phyloP scores from a whole-genome alignment of 2,888 invertebrate genomes.

The Proisotoma minuta region DNA sequence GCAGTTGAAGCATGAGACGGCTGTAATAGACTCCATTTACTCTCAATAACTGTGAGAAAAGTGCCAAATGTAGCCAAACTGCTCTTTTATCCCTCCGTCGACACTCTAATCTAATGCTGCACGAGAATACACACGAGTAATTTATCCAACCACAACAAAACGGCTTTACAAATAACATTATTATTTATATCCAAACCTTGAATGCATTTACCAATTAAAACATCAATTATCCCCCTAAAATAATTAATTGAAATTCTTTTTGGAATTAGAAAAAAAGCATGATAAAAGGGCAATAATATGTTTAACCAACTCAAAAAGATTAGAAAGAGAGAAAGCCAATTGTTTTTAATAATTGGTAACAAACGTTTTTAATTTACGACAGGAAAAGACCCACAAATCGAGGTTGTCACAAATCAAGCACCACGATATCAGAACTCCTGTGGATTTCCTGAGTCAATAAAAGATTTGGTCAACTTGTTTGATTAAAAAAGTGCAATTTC shows the following conservation, averaged over 20 bases:
- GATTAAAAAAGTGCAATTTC: too few relatives aligned
- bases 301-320: constrained; percentile 16
- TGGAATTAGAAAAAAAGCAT: too few relatives aligned
- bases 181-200: too few relatives aligned
- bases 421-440: constrained; percentile 1
- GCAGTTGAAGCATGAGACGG: background rate
- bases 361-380: background rate
- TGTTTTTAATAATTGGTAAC: background rate
- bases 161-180: too few relatives aligned
- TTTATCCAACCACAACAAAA: too few relatives aligned
- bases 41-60: constrained; percentile 47
- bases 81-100: constrained; percentile 36
- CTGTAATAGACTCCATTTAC: constrained; percentile 43
- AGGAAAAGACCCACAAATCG: background rate
- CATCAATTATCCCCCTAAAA: too few relatives aligned
- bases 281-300: too few relatives aligned
- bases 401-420: background rate
- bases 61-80: constrained; percentile 43
- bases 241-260: too few relatives aligned
- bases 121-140: too few relatives aligned
- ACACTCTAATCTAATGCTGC: constrained; percentile 11
- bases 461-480: too few relatives aligned
- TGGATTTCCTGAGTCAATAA: background rate
- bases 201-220: too few relatives aligned
- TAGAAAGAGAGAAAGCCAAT: background rate